These are phyloP conservation scores for Himalopsyche tibetana DNA, from an alignment of 2,888 invertebrate species.

Conservation along the genomic window DNA sequence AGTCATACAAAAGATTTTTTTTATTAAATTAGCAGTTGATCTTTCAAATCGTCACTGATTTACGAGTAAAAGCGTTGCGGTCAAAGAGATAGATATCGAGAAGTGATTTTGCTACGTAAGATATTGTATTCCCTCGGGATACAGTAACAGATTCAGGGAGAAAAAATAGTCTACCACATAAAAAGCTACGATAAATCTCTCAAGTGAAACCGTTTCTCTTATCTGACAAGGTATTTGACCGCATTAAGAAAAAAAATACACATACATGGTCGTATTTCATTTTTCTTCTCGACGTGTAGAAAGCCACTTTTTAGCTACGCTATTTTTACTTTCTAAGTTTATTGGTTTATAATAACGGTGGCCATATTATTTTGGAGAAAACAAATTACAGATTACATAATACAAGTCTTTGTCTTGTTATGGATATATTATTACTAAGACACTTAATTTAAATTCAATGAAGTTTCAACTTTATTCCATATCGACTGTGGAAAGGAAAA, in stretches of 20 bases:
- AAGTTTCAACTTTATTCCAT: no score
- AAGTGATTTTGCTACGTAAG: slow-evolving; percentile 5
- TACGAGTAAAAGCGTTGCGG: neutral
- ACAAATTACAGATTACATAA: no score
- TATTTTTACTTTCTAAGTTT: neutral
- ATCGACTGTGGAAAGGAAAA: no score
- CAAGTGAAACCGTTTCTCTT: slow-evolving; percentile 32
- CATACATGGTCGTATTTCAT: slow-evolving; percentile 9
- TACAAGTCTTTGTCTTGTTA: no score
- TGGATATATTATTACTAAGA: no score
- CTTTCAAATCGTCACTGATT: no score
- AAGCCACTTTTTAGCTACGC: neutral
- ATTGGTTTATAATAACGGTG: no score
- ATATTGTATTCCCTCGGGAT: slow-evolving; percentile 8
- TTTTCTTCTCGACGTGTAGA: neutral
- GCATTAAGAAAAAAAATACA: slow-evolving; percentile 18
- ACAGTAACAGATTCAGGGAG: neutral
- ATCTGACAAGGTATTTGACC: slow-evolving; percentile 40
- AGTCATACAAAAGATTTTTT: no score
- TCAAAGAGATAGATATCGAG: slow-evolving; percentile 28
- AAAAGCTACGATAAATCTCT: slow-evolving; percentile 36
- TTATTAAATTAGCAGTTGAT: no score
- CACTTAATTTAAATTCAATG: no score
- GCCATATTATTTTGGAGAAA: no score
- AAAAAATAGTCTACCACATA: neutral